These are phyloP conservation scores for Heliothis virescens DNA, from an alignment of 1,140 invertebrate species.

Conservation along the genomic window DNA sequence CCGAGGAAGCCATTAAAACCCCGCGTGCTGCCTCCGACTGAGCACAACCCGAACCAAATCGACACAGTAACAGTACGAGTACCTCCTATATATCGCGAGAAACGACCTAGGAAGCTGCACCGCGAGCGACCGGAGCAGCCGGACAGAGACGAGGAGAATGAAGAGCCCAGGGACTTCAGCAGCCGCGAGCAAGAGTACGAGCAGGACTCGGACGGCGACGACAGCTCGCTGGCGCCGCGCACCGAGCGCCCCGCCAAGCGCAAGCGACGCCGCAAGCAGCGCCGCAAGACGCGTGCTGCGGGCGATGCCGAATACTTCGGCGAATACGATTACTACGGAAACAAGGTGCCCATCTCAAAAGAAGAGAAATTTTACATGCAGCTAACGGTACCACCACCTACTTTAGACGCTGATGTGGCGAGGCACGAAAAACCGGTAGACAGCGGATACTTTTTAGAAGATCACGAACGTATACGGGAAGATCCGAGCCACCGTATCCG, in stretches of 20 bases:
- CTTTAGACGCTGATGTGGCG: constrained; percentile 67
- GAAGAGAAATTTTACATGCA: constrained; percentile 70
- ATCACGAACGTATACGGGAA: constrained; percentile 64
- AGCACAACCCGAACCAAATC: constrained; percentile 83
- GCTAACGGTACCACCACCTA: constrained; percentile 68
- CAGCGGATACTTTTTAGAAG: constrained; percentile 69
- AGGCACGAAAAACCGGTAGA: constrained; percentile 61
- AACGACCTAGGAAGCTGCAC: constrained; percentile 79
- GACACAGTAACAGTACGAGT: constrained; percentile 84
- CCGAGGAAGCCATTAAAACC: constrained; percentile 75
- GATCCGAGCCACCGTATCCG: constrained; percentile 54
- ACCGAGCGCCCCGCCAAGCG: constrained; percentile 66
- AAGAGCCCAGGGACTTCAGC: not conserved
- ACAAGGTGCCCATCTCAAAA: constrained; percentile 69
- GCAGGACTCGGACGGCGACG: constrained; percentile 65
- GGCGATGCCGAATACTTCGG: constrained; percentile 78
- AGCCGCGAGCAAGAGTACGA: constrained; percentile 53
- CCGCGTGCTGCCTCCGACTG: constrained; percentile 80
- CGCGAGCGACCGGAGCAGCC: constrained; percentile 63
- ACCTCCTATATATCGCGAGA: constrained; percentile 82
- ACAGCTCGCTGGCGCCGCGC: constrained; percentile 56
- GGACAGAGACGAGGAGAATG: constrained; percentile 65
- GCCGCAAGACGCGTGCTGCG: constrained; percentile 65
- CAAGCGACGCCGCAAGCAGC: constrained; percentile 71
- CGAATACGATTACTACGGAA: constrained; percentile 78